Percentiles rank a stretch among this genome's conserved stretches.
These are phyloP conservation scores for Aproaerema taeniolella DNA, from an alignment of 2,888 invertebrate genomes.

Conservation along the genomic window DNA sequence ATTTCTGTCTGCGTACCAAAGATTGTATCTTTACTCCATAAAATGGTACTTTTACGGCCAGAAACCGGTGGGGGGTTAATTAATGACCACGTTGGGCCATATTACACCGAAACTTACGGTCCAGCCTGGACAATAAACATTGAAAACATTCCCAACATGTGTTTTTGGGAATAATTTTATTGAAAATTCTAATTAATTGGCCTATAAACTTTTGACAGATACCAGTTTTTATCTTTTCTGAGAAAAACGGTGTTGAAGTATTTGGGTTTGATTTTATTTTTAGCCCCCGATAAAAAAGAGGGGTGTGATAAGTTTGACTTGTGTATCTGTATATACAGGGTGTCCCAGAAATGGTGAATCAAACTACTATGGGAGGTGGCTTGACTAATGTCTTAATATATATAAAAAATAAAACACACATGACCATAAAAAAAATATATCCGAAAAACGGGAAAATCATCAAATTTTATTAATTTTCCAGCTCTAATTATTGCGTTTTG, in stretches of 20 bases:
- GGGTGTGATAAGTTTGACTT: too few relatives aligned
- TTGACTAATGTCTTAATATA: too few relatives aligned
- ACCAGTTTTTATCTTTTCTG: slow-evolving; percentile 15
- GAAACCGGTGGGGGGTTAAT: slow-evolving; percentile 52
- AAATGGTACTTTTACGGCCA: slow-evolving; percentile 50
- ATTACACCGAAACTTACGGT: slow-evolving; percentile 55
- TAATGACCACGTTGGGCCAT: slow-evolving; percentile 56
- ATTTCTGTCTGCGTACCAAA: slow-evolving; percentile 15
- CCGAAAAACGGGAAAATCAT: too few relatives aligned
- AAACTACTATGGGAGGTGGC: too few relatives aligned
- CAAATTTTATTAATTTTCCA: too few relatives aligned
- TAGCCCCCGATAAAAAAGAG: too few relatives aligned
- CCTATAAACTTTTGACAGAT: slow-evolving; percentile 30
- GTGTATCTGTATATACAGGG: too few relatives aligned
- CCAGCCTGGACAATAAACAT: slow-evolving; percentile 44
- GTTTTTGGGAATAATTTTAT: slow-evolving; percentile 57
- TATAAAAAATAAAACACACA: too few relatives aligned
- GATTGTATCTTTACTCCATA: slow-evolving; percentile 29
- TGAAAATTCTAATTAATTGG: slow-evolving; percentile 51
- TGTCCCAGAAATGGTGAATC: too few relatives aligned
- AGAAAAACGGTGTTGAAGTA: background rate
- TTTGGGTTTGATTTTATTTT: background rate
- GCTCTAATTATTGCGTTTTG: too few relatives aligned
- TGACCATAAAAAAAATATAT: too few relatives aligned
- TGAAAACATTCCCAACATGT: slow-evolving; percentile 50